Evolutionary conservation across 1,140 invertebrate genomes (phyloP).

Genomic region (Zaprionus ghesquierei): DNA sequence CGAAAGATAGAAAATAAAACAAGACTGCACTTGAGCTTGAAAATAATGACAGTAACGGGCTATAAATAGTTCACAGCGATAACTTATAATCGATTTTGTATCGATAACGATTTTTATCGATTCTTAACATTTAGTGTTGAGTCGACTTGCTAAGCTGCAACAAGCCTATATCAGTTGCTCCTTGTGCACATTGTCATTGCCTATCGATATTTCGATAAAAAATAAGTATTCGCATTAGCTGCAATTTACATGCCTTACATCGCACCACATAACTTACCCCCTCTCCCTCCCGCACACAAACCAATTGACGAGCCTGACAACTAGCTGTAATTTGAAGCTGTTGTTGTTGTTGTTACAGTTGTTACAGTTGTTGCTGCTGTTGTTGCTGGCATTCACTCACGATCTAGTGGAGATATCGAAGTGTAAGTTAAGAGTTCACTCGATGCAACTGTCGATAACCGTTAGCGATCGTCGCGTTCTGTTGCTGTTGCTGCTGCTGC

Average conservation of each 20-base stretch:
- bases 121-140: neutral
- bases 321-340: constrained; percentile 41
- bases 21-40: neutral
- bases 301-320: constrained; percentile 3
- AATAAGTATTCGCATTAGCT: neutral
- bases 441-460: constrained; percentile 51
- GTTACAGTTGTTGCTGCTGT: constrained; percentile 4
- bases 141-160: neutral
- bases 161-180: neutral
- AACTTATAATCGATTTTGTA: neutral
- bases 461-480: constrained; percentile 36
- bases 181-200: neutral
- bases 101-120: neutral
- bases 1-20: neutral
- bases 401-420: constrained; percentile 34
- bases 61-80: no score
- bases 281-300: neutral
- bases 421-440: constrained; percentile 32
- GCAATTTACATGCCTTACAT: constrained; percentile 20
- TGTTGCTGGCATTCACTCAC: constrained; percentile 40
- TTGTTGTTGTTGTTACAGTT: constrained; percentile 9
- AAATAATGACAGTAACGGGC: neutral
- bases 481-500: neutral
- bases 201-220: constrained; percentile 34
- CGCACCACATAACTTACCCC: neutral